Percentiles rank a stretch among this genome's conserved stretches.
phyloP scores from a whole-genome alignment of 2,888 invertebrate species.

The Melitaea athalia region DNA sequence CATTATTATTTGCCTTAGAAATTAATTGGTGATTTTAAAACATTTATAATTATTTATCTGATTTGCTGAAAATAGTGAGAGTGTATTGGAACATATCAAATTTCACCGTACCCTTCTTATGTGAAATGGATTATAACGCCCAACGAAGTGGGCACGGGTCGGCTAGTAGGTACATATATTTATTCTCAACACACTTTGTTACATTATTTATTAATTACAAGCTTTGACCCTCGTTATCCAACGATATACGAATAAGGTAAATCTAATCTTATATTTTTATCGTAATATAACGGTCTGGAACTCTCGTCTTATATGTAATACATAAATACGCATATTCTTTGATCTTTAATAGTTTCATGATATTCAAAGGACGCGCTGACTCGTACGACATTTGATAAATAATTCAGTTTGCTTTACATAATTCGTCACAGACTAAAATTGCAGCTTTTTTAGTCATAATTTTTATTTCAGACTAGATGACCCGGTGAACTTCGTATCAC shows the following conservation, averaged over 20 bases:
- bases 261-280: conserved; percentile 1
- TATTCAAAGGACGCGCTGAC: neutral
- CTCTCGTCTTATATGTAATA: neutral
- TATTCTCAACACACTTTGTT: conserved; percentile 3
- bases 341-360: neutral
- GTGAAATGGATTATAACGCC: too few species aligned
- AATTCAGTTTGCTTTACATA: neutral
- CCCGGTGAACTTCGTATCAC: too few species aligned
- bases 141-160: too few species aligned
- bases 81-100: too few species aligned
- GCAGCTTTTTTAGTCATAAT: neutral
- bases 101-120: too few species aligned
- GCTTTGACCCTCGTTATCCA: conserved; percentile 9
- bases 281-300: neutral
- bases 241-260: conserved; percentile 6
- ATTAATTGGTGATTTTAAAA: too few species aligned
- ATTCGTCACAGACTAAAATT: neutral
- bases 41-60: too few species aligned
- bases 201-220: conserved; percentile 16
- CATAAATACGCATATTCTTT: neutral
- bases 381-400: neutral
- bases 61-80: too few species aligned
- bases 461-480: too few species aligned
- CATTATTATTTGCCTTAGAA: too few species aligned
- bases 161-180: too few species aligned